Evolutionary conservation across 2,113 vertebrate species (phyloP), one percentile per base, ranked within the genome.

Genomic region (Erythrocercus mccallii): DNA sequence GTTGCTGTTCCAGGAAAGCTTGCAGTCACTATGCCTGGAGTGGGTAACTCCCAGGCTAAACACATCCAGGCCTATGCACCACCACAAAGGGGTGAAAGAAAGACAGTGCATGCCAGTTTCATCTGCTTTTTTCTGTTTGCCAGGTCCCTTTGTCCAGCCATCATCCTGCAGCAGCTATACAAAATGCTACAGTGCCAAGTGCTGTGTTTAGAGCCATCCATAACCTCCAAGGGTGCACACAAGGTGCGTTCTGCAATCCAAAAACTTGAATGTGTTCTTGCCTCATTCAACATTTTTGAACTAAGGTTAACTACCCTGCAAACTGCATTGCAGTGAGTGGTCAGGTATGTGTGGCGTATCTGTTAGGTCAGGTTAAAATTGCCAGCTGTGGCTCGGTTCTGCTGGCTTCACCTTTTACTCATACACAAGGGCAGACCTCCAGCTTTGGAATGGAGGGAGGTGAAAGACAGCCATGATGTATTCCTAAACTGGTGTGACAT

Each of bases 161-260:
- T 23, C 53, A 18, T 15, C 33, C 23, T 35, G 12, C 44, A 54
- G 47, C 44, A 76, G 35, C 19, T n/a, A 4, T 4, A 12, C 2
- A 48, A 47, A 78, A 5, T 8, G 2, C 8, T 33, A 45, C 8
- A 6, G 19, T 3, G 28, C 51, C 4, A 6, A 57, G 6, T 4
- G 15, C 30, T 33, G 31, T 0, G 0, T 13, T 5, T 40, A 6
- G 12, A 58, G 18, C 2, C 6, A 21, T 1, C 1, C 24, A 17
- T 12, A 28, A 42, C 33, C 21, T 44, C 14, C 40, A 27, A n/a
- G 53, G 27, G 12, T 2, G 5, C 24, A 11, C 3, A 12, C 1
- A 6, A 45, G 6, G 18, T 23, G 7, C 20, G 20, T 23, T 33
- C 45, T 77, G 87, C 18, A 54, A 20, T 66, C 35, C 38, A 37